Percentiles rank a stretch among this genome's conserved stretches.
phyloP scores from a whole-genome alignment of 1,140 invertebrate genomes.

The Pseudomyrmex gracilis region DNA sequence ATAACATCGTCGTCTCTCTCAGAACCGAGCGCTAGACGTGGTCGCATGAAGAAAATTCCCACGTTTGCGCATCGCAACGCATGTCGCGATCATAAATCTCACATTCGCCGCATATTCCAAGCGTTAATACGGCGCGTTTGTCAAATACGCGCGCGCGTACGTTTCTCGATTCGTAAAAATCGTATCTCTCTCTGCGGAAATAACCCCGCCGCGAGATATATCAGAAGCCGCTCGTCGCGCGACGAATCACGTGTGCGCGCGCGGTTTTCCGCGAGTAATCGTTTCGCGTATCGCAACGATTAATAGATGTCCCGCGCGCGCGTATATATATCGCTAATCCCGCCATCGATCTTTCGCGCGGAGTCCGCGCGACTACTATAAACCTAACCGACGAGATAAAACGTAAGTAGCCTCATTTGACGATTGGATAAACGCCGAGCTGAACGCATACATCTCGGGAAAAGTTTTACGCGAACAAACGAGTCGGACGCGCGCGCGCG shows the following conservation, averaged over 20 bases:
- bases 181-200: too few species aligned
- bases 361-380: not conserved
- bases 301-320: not conserved
- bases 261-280: not conserved
- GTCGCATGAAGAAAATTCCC: too few species aligned
- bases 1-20: too few species aligned
- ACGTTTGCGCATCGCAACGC: too few species aligned
- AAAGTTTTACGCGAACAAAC: conserved; percentile 47
- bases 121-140: too few species aligned
- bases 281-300: not conserved
- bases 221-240: not conserved
- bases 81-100: too few species aligned
- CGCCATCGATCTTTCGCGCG: conserved; percentile 17
- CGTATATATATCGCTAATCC: conserved; percentile 1
- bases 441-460: not conserved
- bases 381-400: conserved; percentile 8
- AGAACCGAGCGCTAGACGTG: too few species aligned
- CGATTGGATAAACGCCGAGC: conserved; percentile 27
- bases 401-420: conserved; percentile 43
- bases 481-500: conserved; percentile 37
- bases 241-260: not conserved
- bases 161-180: too few species aligned
- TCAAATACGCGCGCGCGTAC: too few species aligned
- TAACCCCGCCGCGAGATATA: not conserved
- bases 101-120: too few species aligned